phyloP scores from a whole-genome alignment of 2,888 invertebrate species.

The Eupeodes luniger region DNA sequence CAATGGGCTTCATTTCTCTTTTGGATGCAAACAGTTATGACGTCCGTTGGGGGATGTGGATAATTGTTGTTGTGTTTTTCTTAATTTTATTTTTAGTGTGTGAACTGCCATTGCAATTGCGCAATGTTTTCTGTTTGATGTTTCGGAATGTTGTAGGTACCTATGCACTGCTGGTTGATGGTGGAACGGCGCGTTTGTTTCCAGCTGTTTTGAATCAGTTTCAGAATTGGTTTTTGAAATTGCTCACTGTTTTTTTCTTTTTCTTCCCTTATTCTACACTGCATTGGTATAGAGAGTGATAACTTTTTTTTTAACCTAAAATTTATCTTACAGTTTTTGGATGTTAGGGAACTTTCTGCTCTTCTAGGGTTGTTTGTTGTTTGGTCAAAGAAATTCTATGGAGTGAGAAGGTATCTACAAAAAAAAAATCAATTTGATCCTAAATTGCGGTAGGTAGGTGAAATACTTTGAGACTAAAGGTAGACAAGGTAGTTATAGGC shows the following conservation, averaged over 20 bases:
- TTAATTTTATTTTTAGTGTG: not conserved
- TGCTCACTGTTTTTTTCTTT: not conserved
- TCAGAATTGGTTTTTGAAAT: constrained; percentile 44
- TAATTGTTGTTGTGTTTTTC: not conserved
- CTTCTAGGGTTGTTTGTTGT: constrained; percentile 12
- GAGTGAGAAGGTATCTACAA: not conserved
- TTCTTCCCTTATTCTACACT: not conserved
- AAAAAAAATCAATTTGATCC: constrained; percentile 59
- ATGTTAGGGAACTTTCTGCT: constrained; percentile 42
- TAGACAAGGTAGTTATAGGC: constrained; percentile 18
- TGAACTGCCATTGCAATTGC: constrained; percentile 56
- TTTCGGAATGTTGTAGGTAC: constrained; percentile 46
- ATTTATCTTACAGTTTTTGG: constrained; percentile 32
- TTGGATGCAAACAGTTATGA: not conserved
- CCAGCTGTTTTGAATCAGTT: constrained; percentile 65
- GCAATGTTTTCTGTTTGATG: constrained; percentile 40
- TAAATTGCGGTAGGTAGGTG: constrained; percentile 63
- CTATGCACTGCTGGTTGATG: constrained; percentile 2
- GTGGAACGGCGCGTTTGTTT: constrained; percentile 47
- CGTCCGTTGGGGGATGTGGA: constrained; percentile 42
- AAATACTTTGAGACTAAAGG: constrained; percentile 29
- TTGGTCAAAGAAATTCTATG: constrained; percentile 33
- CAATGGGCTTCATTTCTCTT: constrained; percentile 53
- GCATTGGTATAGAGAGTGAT: not conserved
- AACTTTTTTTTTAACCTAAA: not conserved